Evolutionary conservation across 2,113 vertebrate species (phyloP), one percentile per base, ranked within the genome.

Genomic region (Catharus bicknelli): DNA sequence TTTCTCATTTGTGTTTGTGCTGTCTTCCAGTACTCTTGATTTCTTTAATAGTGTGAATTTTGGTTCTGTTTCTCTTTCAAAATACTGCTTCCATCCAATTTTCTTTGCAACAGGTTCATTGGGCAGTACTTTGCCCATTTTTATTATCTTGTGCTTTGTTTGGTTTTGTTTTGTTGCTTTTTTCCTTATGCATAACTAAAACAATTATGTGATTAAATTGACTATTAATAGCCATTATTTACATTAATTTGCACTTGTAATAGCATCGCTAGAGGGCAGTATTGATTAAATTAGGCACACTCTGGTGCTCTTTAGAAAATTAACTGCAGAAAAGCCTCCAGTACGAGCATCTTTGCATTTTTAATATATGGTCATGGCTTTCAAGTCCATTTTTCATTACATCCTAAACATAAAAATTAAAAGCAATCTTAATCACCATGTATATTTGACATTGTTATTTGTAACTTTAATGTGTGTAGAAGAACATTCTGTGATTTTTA

Each of bases 211-310:
- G 63, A 83, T 70, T 82, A 78, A 69, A 91, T 62, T 75, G 20
- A 53, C 83, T 77, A 67, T 83, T 90, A 94, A 78, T 78, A 87
- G 61, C 21, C n/a, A 23, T 77, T 69, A 84, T 82, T 90, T 86
- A 79, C 47, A 79, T 92, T 88, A 59, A 82, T 93, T 78, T 95
- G 42, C 68, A 53, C 74, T 94, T 83, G 86, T 62, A 48, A 40
- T 40, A 57, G n/a, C 34, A 75, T 97, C 97, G 21, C 97, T 95
- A 97, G 97, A 95, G 95, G 96, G 96, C 96, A 93, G 66, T 78
- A 93, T 83, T 80, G 94, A 87, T 94, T 67, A 92, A 91, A 94
- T 78, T 76, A 94, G 70, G 59, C 10, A 53, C 90, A 59, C 79
- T 77, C 68, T 76, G 63, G 90, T 78, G 84, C 80, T 84, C 79